Evolutionary conservation across 1,140 invertebrate species (phyloP), one percentile per base, ranked within the genome.

Genomic region (Tetragnatha versicolor): DNA sequence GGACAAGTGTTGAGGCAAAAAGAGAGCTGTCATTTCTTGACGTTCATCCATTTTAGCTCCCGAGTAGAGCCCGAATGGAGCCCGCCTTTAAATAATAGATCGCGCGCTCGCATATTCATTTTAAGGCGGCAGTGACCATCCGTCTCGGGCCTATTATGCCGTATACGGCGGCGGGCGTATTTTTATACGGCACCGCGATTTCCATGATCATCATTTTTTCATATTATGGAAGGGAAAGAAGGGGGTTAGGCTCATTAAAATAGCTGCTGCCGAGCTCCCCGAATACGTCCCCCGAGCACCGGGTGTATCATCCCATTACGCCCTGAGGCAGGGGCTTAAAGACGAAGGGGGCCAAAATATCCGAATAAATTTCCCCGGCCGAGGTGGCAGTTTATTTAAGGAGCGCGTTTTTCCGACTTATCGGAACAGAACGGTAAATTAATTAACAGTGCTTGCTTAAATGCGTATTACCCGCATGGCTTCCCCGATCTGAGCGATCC

Each of bases 51-150:
- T 77, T 77, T 77, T 77, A 45, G 66, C 61, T 31, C 55, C 66
- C 60, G 66, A 45, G 45, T 77, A 53, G 60, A 47, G 73, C 60
- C 58, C 37, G 55, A 75, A 75, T 75, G 70, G 70, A 75, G 45
- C 55, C 63, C 63, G 66, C 60, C 66, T 77, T 65, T 77, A 76
- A 77, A 77, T 77, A 77, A 77, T 77, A 77, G 73, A 66, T 77
- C 61, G 42, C 61, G 31, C 60, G 17, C 60, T 17, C 37, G 42
- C 37, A 77, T 77, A 77, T 77, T 77, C 73, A 77, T 77, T 77
- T 77, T 77, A 60, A 53, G n/a, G 73, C 60, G 37, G 65, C 73
- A 65, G 37, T 77, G 73, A 77, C 73, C 73, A 66, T n/a, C 33
- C 37, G 60, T 65, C 73, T 63, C 49, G 22, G 53, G 47, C 45